Percentiles rank a stretch among this genome's conserved stretches.
phyloP scores from a whole-genome alignment of 2,888 invertebrate species.

The Drosophila lutescens region DNA sequence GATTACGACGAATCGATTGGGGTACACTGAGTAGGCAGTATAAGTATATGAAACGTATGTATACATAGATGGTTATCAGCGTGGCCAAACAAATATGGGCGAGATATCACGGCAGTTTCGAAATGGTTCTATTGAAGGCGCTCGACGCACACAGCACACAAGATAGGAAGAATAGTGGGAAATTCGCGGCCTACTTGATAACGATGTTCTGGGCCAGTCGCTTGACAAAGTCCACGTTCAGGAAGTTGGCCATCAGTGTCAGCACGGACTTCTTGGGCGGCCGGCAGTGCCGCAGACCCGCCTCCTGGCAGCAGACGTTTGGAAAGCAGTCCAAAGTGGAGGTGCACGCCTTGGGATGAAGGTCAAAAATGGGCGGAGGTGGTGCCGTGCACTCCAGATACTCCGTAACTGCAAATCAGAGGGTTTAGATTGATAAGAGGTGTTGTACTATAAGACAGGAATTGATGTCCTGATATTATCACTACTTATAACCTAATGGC shows the following conservation, averaged over 20 bases:
- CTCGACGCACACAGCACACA: conserved; percentile 1
- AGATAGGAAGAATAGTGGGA: conserved; percentile 20
- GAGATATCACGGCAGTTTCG: conserved; percentile 50
- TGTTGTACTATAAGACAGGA: background rate
- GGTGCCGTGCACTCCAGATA: conserved; percentile 90
- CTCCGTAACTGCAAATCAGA: conserved; percentile 84
- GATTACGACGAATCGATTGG: conserved; percentile 10
- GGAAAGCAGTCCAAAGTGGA: conserved; percentile 91
- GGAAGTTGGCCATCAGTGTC: conserved; percentile 87
- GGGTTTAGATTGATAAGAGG: background rate
- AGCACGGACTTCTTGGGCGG: conserved; percentile 90
- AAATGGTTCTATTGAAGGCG: conserved; percentile 24
- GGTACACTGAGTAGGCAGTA: conserved; percentile 36
- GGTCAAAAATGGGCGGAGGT: conserved; percentile 88
- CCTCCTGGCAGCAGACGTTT: conserved; percentile 91
- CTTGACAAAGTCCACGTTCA: conserved; percentile 83
- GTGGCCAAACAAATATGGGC: conserved; percentile 30
- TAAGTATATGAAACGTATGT: conserved; percentile 12
- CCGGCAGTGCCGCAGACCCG: conserved; percentile 89
- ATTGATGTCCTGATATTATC: no score
- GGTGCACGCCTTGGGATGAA: conserved; percentile 89
- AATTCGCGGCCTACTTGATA: conserved; percentile 70
- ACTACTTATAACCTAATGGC: no score
- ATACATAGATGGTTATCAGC: conserved; percentile 38
- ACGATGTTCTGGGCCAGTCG: conserved; percentile 84